Evolutionary conservation across 2,113 vertebrate species (phyloP), one percentile per base, ranked within the genome.

Genomic region (Nannobrachium achirus): DNA sequence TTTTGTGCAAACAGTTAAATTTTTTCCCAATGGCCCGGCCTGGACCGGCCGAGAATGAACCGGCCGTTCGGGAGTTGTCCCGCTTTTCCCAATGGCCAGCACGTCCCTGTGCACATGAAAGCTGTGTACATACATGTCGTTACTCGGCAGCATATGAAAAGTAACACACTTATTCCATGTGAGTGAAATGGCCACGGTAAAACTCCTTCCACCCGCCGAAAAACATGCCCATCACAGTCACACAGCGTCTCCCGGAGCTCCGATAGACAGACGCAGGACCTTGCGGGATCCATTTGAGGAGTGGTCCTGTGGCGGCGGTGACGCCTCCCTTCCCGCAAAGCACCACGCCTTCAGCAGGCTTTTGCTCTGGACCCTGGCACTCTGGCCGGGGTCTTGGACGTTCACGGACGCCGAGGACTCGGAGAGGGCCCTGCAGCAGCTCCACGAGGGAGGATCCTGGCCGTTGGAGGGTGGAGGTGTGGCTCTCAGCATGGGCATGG

Each of bases 271-370:
- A 0, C 78, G 92, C 40, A 94, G 94, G 56, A 95, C 92, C 80
- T 96, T 97, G 38, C 91, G 9, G 83, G 79, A 84, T 63, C 40
- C 7, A 2, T 56, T 52, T 61, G 67, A 6, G 83, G 78, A 75
- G 20, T 0, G 18, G 65, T 38, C 81, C 80, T 59, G 89, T 0
- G 75, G 59, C 7, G 1, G 10, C 0, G 80, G 39, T 33, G 25
- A 33, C 3, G 66, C 77, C 49, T 1, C 4, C 20, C 56, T 71
- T 1, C 86, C 88, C 0, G 92, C 81, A 39, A 95, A 93, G 85
- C 95, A 96, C 89, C 95, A 98, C 0, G 88, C 89, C 85, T 92
- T 93, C 58, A 97, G 87, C 79, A 96, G 89, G 40, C 90, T 91
- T 82, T 93, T 95, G 3, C 93, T 94, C 70, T 87, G 94, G 42